These are phyloP conservation scores for Morpho achilles DNA, from an alignment of 2,888 invertebrate genomes.

Conservation along the genomic window DNA sequence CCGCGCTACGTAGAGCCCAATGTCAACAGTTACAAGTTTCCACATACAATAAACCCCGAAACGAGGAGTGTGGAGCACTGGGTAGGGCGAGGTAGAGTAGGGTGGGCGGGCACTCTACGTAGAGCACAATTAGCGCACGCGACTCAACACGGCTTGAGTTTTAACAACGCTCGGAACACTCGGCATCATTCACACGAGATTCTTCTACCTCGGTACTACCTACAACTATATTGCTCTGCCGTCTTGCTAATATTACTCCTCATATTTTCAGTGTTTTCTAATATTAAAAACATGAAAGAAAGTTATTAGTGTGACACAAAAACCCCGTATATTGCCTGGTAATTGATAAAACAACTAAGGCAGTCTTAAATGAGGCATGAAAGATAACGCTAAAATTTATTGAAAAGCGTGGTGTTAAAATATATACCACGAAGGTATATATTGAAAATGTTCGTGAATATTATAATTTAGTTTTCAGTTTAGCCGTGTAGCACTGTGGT, in stretches of 20 bases:
- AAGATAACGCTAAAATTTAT: no score
- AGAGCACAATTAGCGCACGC: slow-evolving; percentile 76
- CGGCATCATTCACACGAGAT: slow-evolving; percentile 68
- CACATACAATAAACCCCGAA: slow-evolving; percentile 54
- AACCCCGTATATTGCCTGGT: no score
- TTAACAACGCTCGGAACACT: slow-evolving; percentile 71
- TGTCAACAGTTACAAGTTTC: slow-evolving; percentile 65
- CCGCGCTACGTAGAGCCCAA: slow-evolving; percentile 48
- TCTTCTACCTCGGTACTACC: slow-evolving; percentile 43
- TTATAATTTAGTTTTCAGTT: no score
- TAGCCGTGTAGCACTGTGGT: no score
- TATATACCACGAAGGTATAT: no score
- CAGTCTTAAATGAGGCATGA: no score
- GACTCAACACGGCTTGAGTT: slow-evolving; percentile 75
- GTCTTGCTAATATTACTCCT: slow-evolving; percentile 42
- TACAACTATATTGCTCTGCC: slow-evolving; percentile 40
- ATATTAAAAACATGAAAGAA: no score
- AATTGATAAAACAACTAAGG: no score
- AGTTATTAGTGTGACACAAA: no score
- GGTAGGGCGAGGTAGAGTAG: slow-evolving; percentile 34
- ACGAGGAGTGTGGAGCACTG: slow-evolving; percentile 62
- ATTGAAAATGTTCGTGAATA: no score
- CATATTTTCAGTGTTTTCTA: no score
- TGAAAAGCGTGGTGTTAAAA: no score
- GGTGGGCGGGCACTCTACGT: slow-evolving; percentile 39